Conservation (phyloP, 2,113 vertebrate genomes). For the Hylia prasina region DNA sequence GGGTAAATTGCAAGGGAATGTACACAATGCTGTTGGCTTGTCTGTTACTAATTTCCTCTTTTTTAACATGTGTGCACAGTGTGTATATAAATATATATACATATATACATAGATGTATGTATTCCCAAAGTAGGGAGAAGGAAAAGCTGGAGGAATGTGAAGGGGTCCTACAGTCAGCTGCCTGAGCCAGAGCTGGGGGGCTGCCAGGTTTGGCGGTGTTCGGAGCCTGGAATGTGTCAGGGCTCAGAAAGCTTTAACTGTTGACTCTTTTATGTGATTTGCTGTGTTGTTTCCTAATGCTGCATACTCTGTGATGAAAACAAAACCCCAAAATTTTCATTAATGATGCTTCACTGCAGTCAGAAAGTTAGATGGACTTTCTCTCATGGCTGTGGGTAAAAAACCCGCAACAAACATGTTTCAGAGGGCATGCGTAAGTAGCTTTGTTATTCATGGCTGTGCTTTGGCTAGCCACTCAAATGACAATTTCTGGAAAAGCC, state of each 20-base stretch:
- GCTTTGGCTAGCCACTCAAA: background rate
- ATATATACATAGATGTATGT: background rate
- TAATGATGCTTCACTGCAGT: background rate
- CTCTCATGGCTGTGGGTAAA: background rate
- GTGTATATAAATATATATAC: background rate
- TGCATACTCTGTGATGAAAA: background rate
- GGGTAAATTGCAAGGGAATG: background rate
- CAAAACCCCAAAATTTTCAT: background rate
- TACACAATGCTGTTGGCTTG: background rate
- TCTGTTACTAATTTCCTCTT: background rate
- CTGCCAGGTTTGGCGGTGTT: background rate
- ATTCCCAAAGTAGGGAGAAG: background rate
- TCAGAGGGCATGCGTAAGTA: background rate
- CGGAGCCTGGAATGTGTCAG: background rate
- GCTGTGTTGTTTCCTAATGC: background rate
- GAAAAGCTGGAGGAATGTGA: background rate
- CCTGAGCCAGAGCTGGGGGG: background rate
- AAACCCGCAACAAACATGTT: background rate
- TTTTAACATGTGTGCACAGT: background rate
- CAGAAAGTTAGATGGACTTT: background rate
- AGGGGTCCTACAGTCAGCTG: background rate
- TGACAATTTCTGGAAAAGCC: conserved; percentile 9
- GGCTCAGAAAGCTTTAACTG: background rate
- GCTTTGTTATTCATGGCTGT: background rate
- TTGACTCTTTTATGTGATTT: background rate